Evolutionary conservation across 2,888 invertebrate species (phyloP).

Genomic region (Atrina japonica): DNA sequence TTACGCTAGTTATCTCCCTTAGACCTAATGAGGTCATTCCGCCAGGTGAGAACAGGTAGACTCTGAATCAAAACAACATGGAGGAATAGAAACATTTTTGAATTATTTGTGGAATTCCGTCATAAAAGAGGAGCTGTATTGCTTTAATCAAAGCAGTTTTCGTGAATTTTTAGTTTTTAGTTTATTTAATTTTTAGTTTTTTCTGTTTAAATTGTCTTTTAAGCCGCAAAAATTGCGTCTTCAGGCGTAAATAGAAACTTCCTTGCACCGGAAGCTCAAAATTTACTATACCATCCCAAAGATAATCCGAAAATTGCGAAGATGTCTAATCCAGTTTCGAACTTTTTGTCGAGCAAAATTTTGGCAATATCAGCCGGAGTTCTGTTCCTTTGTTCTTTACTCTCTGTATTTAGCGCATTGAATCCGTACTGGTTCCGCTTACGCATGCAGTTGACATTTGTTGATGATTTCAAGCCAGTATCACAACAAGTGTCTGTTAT

Average conservation of each 20-base stretch:
- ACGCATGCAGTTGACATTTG: slow-evolving; percentile 19
- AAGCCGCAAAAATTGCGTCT: slow-evolving; percentile 1
- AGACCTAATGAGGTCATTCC: slow-evolving; percentile 3
- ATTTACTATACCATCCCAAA: neutral
- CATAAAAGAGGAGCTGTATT: too few species aligned
- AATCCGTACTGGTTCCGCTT: slow-evolving; percentile 39
- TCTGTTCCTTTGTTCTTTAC: slow-evolving; percentile 16
- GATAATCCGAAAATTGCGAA: neutral
- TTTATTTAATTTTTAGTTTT: too few species aligned
- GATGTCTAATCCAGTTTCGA: slow-evolving; percentile 23
- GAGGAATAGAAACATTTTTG: slow-evolving; percentile 4
- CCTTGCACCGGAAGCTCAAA: neutral
- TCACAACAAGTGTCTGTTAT: slow-evolving; percentile 9
- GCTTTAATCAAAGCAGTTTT: too few species aligned
- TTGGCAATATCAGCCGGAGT: slow-evolving; percentile 12
- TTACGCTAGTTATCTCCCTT: slow-evolving; percentile 19
- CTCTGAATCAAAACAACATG: slow-evolving; percentile 16
- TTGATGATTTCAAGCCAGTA: slow-evolving; percentile 14
- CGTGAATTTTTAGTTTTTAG: too few species aligned
- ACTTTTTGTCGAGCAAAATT: slow-evolving; percentile 20
- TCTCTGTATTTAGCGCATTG: slow-evolving; percentile 8
- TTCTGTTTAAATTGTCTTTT: neutral
- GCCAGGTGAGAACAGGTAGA: slow-evolving; percentile 21
- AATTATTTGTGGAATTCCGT: slow-evolving; percentile 1
- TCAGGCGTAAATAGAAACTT: neutral